Base-by-base conservation (phyloP, 2,113 vertebrate genomes). In the Amazona guildingii region DNA sequence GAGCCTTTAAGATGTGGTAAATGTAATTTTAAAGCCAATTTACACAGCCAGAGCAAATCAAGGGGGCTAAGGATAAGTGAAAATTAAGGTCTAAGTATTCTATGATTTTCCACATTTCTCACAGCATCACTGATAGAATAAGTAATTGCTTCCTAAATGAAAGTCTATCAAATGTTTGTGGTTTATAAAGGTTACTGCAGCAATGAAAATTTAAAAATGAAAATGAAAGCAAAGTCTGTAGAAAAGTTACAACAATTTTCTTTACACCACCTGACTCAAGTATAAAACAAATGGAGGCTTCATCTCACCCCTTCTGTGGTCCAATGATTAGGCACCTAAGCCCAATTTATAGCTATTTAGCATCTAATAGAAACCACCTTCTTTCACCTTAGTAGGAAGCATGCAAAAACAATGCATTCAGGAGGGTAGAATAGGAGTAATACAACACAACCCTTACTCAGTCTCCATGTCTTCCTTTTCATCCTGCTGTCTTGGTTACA, bases 1-100 rank as follows among this genome's bases (percentile, higher is more conserved):
- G 51, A 78, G 10, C 24, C 23, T 92, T 92, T 75, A 90, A 75
- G 39, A 81, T 14, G 20, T 3, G 28, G 33, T 49, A 90, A 83
- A 55, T 39, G 35, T 39, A 81, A 75, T 86, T 93, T 94, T 75
- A 81, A 94, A 90, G 24, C 33, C 27, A 55, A 44, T 94, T 92
- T 84, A 64, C 83, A n/a, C 79, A 89, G 31, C 24, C 69, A 92
- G 43, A 81, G 11, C 6, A 84, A 91, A 78, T 59, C 28, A 86
- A 61, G 27, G 8, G 11, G 12, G 11, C 9, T 92, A 75, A 84
- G 68, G 19, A 92, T 54, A 91, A 86, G 62, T 78, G 10, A 86
- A 91, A 78, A 75, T 75, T 84, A 84, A 54, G 19, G 46, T 64
- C 27, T 64, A 64, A 88, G 9, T 29, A 33, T 69, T 92, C 44